Evolutionary conservation across 2,888 invertebrate genomes (phyloP).

Genomic region (Agonum fuliginosum): DNA sequence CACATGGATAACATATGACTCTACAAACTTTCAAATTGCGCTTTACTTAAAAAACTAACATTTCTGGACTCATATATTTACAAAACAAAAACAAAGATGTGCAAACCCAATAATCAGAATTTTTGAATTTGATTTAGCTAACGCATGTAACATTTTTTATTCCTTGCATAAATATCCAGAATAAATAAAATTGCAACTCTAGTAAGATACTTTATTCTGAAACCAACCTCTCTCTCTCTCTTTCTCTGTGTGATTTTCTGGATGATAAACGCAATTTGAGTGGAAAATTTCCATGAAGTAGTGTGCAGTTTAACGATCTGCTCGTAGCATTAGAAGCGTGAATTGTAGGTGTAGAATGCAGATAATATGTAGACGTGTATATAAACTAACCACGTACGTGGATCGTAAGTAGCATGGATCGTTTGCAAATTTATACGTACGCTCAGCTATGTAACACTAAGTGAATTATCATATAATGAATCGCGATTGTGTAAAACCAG

Average conservation of each 20-base stretch:
- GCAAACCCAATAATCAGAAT: too few species aligned
- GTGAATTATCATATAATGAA: conserved; percentile 45
- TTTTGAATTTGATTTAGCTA: too few species aligned
- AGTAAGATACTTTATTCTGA: too few species aligned
- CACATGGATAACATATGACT: too few species aligned
- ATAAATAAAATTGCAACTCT: too few species aligned
- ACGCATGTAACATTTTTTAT: too few species aligned
- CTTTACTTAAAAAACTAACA: too few species aligned
- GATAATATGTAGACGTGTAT: conserved; percentile 26
- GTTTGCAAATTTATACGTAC: conserved; percentile 44
- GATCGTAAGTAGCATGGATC: conserved; percentile 36
- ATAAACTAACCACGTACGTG: conserved; percentile 38
- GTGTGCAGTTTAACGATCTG: conserved; percentile 32
- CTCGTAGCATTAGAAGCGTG: conserved; percentile 23
- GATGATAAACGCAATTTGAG: conserved; percentile 16
- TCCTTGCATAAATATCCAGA: too few species aligned
- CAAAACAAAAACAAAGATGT: too few species aligned
- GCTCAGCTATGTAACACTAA: conserved; percentile 28
- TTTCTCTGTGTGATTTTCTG: conserved; percentile 1
- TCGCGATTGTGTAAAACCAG: conserved; percentile 27
- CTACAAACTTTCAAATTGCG: too few species aligned
- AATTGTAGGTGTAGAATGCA: conserved; percentile 43
- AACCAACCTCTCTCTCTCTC: too few species aligned
- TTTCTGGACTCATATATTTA: too few species aligned
- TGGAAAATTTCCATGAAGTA: conserved; percentile 38